Evolutionary conservation across 2,797 vertebrate species (phyloP), one percentile per base, ranked within the genome.

Genomic region (Gymnopithys bicolor): DNA sequence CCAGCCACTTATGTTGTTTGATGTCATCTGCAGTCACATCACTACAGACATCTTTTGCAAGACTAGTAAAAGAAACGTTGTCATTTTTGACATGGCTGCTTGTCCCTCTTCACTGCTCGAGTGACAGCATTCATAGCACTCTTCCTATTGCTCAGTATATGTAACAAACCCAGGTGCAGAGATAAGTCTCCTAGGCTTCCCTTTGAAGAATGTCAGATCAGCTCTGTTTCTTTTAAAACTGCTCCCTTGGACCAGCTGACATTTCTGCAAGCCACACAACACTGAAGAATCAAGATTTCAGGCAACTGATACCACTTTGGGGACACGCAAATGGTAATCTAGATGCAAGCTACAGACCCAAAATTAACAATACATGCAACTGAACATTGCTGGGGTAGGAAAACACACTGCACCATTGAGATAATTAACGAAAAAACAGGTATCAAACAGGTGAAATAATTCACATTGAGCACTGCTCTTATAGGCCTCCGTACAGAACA

Each of bases 11-110:
- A 95, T 64, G 95, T 87, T 81, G 90, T 96, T 87, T 95, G 96
- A 95, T 97, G 97, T 96, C 97, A 97, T 94, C 93, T 85, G 70
- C 96, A 94, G 97, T 94, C 97, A 94, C 97, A 95, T 96, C 97
- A 95, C 92, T 30, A 84, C 97, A 95, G 94, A 97, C 87, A 89
- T 94, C 96, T 96, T 96, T 93, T 96, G 95, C 96, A 95, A 97
- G 97, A 84, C 97, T 97, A 88, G 96, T 88, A 84, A 97, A 95
- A 97, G 97, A 96, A 66, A 56, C n/a, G 7, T 16, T 97, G 97
- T 97, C 97, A 95, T 95, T 97, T 97, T 93, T 97, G 97, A 98
- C 97, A 97, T 85, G 69, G 95, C 89, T 79, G 94, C 93, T 87
- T 92, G 96, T 97, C 97, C 97, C 97, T 96, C 96, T 87, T 83